Conservation (phyloP, 2,797 vertebrate genomes). For the Dendrocincla fuliginosa region DNA sequence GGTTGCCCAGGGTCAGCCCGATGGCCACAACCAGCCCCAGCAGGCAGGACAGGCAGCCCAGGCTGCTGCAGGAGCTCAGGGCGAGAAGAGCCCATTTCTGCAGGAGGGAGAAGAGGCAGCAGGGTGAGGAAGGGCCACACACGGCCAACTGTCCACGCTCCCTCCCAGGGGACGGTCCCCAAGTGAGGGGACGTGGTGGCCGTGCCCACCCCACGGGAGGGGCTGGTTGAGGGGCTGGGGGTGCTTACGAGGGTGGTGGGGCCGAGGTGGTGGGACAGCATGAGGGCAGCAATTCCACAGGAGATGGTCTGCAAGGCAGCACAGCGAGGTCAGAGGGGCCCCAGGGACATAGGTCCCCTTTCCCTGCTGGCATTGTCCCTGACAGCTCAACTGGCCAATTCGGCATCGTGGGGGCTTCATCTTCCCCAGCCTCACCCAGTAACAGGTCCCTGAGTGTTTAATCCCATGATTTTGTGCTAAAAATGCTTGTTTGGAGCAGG, state of each 20-base stretch:
- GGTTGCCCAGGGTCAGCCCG: conserved; percentile 76
- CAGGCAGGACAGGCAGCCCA: conserved; percentile 80
- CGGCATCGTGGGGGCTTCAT: accelerated
- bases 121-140: accelerated
- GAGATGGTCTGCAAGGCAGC: conserved; percentile 63
- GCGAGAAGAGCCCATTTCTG: conserved; percentile 85
- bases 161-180: accelerated
- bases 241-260: conserved; percentile 79
- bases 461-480: accelerated
- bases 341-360: accelerated
- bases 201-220: accelerated
- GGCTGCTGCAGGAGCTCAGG: conserved; percentile 79
- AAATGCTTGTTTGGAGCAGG: not conserved
- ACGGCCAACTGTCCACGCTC: accelerated
- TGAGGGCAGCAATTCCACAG: conserved; percentile 83
- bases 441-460: accelerated
- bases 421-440: accelerated
- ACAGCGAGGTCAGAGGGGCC: not conserved
- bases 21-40: conserved; percentile 78
- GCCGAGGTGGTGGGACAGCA: conserved; percentile 85
- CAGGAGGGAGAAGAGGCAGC: not conserved
- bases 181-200: accelerated
- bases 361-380: not conserved
- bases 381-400: not conserved
- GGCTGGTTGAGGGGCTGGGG: not conserved